phyloP scores from a whole-genome alignment of 2,888 invertebrate species.

The Lepidochitona cinerea region DNA sequence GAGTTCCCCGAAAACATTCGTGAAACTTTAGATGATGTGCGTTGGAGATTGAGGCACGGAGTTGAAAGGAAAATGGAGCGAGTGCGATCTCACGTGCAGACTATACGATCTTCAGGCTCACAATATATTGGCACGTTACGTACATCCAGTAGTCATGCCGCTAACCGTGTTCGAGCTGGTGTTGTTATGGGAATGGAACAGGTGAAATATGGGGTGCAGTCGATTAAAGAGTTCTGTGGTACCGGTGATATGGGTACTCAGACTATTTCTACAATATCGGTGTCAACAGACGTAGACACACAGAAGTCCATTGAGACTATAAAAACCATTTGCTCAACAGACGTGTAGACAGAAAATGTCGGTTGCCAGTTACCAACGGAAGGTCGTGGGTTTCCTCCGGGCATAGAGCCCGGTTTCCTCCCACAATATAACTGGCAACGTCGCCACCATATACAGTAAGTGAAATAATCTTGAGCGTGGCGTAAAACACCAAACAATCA shows the following conservation, averaged over 20 bases:
- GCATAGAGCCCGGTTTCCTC: too few relatives aligned
- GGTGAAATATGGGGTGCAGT: conserved; percentile 63
- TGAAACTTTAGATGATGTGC: conserved; percentile 60
- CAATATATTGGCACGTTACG: conserved; percentile 57
- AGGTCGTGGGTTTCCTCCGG: conserved; percentile 45
- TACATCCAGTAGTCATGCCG: conserved; percentile 56
- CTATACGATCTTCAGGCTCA: conserved; percentile 44
- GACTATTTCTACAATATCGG: conserved; percentile 64
- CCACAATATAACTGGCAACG: too few relatives aligned
- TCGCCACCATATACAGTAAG: too few relatives aligned
- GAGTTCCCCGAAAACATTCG: conserved; percentile 42
- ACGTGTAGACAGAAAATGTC: conserved; percentile 41
- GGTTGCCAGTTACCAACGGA: conserved; percentile 34
- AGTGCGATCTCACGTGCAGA: conserved; percentile 50
- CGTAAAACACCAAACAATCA: too few relatives aligned
- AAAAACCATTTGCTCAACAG: too few relatives aligned
- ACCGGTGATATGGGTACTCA: conserved; percentile 65
- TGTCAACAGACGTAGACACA: conserved; percentile 62
- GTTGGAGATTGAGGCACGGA: conserved; percentile 48
- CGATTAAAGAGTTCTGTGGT: conserved; percentile 66
- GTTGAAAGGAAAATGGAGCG: conserved; percentile 56
- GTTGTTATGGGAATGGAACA: conserved; percentile 61
- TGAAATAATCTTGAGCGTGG: too few relatives aligned
- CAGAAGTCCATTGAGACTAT: conserved; percentile 22
- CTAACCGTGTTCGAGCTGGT: conserved; percentile 55